A percentile compares a stretch with the other conserved stretches of the same genome.
Evolutionary conservation across 2,888 invertebrate species (phyloP).

Genomic region (Patella ulyssiponensis): DNA sequence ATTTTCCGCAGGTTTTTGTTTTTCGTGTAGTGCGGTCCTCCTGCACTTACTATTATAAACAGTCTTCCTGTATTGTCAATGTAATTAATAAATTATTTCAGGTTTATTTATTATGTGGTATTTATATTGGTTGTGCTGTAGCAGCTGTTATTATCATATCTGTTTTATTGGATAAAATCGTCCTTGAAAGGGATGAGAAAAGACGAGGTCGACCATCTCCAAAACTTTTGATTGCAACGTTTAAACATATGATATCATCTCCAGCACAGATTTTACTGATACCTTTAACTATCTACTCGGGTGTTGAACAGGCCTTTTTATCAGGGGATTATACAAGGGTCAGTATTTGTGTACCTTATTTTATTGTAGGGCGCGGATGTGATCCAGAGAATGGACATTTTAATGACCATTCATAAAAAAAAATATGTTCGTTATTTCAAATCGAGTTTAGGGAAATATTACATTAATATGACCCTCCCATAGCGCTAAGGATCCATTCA

Average conservation of each 20-base stretch:
- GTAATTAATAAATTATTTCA: slow-evolving; percentile 72
- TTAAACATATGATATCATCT: slow-evolving; percentile 87
- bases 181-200: slow-evolving; percentile 47
- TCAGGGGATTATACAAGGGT: slow-evolving; percentile 80
- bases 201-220: slow-evolving; percentile 39
- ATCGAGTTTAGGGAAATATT: too few relatives aligned
- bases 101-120: slow-evolving; percentile 90
- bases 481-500: too few relatives aligned
- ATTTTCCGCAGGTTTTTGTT: too few relatives aligned
- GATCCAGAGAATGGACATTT: too few relatives aligned
- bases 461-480: too few relatives aligned
- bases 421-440: too few relatives aligned
- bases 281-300: slow-evolving; percentile 95
- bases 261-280: slow-evolving; percentile 93
- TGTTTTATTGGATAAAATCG: slow-evolving; percentile 82
- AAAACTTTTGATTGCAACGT: slow-evolving; percentile 77
- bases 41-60: too few relatives aligned
- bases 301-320: slow-evolving; percentile 97
- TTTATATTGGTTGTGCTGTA: slow-evolving; percentile 89
- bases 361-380: too few relatives aligned
- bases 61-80: too few relatives aligned
- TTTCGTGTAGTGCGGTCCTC: too few relatives aligned
- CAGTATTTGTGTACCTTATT: slow-evolving; percentile 37
- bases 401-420: too few relatives aligned
- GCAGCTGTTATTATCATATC: slow-evolving; percentile 89